Base-by-base conservation (phyloP, 2,113 vertebrate species). In the Stictonetta naevosa region DNA sequence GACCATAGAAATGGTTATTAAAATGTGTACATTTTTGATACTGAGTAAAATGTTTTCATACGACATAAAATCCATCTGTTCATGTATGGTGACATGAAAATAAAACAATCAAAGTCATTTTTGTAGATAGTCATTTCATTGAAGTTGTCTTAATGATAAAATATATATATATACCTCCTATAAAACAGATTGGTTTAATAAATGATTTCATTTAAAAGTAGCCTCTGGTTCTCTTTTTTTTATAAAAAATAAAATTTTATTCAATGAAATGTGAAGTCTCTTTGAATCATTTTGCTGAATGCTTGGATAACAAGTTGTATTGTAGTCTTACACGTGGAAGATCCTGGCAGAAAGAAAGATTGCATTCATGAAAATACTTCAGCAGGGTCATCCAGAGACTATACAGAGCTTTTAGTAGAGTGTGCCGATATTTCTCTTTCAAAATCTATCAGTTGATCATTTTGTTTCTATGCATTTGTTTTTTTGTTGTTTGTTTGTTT, bases 101-200 rank as follows among this genome's bases (percentile, higher is more conserved):
- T 97, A 98, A 95, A 98, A 93, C 72, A 97, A 97, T 97, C 95
- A 95, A 97, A 96, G 82, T 96, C 91, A 85, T 95, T 94, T 97
- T 97, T 98, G 97, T 98, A 98, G 97, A 98, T 98, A 98, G 84
- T 92, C 66, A 94, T 95, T 97, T 97, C 96, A 94, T 96, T 97
- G 85, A 94, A 96, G 91, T 93, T 95, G 88, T 97, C 95, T 97
- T 94, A 93, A 97, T 97, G 92, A 97, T 97, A 97, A 91, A 97
- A 90, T 97, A 91, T 94, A 96, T 98, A 92, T 73, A 95, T 73
- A 95, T 95, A 96, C 97, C 94, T 97, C 91, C 96, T 91, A 96
- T 91, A 97, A 98, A 92, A 97, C 86, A 96, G 87, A 97, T 95
- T 93, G 95, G 95, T 97, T 97, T 98, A 98, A 97, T 97, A 97